phyloP scores from a whole-genome alignment of 1,140 invertebrate genomes.

The Eupeodes corollae region DNA sequence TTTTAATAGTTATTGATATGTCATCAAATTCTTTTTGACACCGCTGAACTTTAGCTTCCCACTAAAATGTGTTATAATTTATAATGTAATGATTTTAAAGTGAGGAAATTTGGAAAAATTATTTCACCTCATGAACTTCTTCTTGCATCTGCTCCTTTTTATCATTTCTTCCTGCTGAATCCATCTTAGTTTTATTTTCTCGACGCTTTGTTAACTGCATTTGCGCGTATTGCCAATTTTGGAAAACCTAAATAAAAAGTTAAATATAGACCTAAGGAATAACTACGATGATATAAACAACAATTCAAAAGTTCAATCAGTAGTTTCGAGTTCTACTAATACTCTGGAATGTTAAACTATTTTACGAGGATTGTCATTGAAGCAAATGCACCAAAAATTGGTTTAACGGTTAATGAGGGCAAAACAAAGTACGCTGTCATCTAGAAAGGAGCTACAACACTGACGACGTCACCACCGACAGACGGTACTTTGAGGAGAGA shows the following conservation, averaged over 20 bases:
- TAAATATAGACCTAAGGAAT: too few relatives aligned
- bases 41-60: constrained; percentile 91
- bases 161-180: constrained; percentile 76
- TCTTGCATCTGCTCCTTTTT: constrained; percentile 77
- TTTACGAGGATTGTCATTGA: too few relatives aligned
- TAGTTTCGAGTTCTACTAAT: too few relatives aligned
- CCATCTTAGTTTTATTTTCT: constrained; percentile 85
- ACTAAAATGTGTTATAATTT: constrained; percentile 43
- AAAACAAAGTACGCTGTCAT: too few relatives aligned
- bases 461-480: too few relatives aligned
- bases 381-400: too few relatives aligned
- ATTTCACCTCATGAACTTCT: constrained; percentile 79
- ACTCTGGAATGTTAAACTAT: too few relatives aligned
- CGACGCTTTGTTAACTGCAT: constrained; percentile 88
- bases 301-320: too few relatives aligned
- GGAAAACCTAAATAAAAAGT: constrained; percentile 54
- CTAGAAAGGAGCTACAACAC: too few relatives aligned
- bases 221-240: constrained; percentile 95
- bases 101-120: background rate
- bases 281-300: too few relatives aligned
- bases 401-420: too few relatives aligned
- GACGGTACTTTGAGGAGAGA: too few relatives aligned
- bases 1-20: constrained; percentile 92
- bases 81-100: background rate
- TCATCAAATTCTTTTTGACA: constrained; percentile 94